Evolutionary conservation across 2,113 vertebrate species (phyloP).

Genomic region (Argyrosomus japonicus): DNA sequence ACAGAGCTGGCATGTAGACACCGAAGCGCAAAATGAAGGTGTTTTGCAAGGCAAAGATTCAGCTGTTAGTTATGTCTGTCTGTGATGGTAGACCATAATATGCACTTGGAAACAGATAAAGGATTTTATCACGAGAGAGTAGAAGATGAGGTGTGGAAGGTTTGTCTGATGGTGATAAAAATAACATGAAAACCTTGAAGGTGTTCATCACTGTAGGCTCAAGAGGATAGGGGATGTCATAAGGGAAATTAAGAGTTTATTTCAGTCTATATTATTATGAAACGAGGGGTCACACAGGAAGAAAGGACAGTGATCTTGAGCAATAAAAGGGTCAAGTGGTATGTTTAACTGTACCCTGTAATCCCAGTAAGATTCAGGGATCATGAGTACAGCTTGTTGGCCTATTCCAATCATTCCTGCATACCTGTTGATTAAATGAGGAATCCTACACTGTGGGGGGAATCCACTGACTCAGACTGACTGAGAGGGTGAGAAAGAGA

Average conservation of each 20-base stretch:
- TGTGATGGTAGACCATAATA: constrained; percentile 32
- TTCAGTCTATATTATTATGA: not conserved
- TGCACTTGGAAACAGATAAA: constrained; percentile 22
- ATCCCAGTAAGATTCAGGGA: constrained; percentile 63
- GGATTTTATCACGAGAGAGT: not conserved
- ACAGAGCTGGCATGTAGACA: constrained; percentile 60
- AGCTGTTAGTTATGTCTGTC: constrained; percentile 70
- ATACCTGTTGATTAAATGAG: constrained; percentile 76
- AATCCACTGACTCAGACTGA: constrained; percentile 64
- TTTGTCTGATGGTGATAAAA: not conserved
- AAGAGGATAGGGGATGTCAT: not conserved
- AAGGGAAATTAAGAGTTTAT: not conserved
- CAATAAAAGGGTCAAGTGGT: constrained; percentile 17
- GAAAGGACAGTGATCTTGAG: not conserved
- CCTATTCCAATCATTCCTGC: constrained; percentile 68
- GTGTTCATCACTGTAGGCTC: not conserved
- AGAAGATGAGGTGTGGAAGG: not conserved
- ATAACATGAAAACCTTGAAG: not conserved
- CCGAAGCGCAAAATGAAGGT: constrained; percentile 48
- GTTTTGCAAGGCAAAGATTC: constrained; percentile 61
- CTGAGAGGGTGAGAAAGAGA: constrained; percentile 51
- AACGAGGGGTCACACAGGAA: not conserved
- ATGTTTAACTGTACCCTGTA: constrained; percentile 45
- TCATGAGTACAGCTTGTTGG: constrained; percentile 70
- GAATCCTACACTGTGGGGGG: constrained; percentile 63